A percentile compares a stretch with the other conserved stretches of the same genome.
phyloP scores from a whole-genome alignment of 2,113 vertebrate species.

The Nestor notabilis region DNA sequence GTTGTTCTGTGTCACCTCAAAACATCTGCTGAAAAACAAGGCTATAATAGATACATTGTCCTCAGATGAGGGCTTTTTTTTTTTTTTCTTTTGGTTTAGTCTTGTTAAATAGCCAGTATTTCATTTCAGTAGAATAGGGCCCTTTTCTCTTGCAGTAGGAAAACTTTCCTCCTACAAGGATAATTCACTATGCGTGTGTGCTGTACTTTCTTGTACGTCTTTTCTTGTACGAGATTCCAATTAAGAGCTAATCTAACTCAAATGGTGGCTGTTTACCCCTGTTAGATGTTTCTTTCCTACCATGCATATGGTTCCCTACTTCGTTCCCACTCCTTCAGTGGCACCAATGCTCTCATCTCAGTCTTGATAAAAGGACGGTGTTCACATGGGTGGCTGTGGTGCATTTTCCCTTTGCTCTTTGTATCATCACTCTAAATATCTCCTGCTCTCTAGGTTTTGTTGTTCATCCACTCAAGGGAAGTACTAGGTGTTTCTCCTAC shows the following conservation, averaged over 20 bases:
- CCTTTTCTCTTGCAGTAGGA: constrained; percentile 46
- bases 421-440: accelerated
- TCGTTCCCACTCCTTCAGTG: background rate
- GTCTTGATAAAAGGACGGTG: background rate
- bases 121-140: constrained; percentile 41
- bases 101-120: constrained; percentile 52
- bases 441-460: background rate
- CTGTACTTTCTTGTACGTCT: background rate
- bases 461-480: background rate
- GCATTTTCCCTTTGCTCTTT: background rate
- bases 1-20: constrained; percentile 56
- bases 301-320: accelerated
- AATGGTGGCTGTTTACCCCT: background rate
- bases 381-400: accelerated
- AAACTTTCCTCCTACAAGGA: constrained; percentile 21
- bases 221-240: background rate
- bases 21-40: constrained; percentile 69
- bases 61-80: background rate
- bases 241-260: background rate
- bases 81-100: constrained; percentile 26
- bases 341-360: accelerated
- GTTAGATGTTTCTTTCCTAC: background rate
- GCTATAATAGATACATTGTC: constrained; percentile 71
- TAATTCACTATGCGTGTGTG: background rate
- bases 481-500: background rate